Base-by-base conservation (phyloP, 2,888 invertebrate species). In the Rapana venosa region DNA sequence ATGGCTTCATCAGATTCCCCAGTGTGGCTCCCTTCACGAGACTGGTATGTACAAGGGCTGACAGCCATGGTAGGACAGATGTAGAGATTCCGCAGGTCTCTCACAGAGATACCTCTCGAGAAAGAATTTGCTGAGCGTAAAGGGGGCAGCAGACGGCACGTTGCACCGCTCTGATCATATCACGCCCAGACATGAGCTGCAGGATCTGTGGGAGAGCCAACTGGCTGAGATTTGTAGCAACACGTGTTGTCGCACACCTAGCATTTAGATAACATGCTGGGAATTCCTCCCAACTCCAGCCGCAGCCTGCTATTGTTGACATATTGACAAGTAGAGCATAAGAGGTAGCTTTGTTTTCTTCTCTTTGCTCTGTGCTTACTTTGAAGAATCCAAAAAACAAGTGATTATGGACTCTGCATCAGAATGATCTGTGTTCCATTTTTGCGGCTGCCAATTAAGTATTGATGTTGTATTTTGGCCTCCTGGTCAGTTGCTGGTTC, bases 261-360 rank as follows among this genome's bases (percentile, higher is more conserved):
- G 86, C 88, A 20, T 85, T 85, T 1, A 92, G 89, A 66, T 88
- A 92, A 85, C 85, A 88, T 58, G 85, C 88, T 15, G 92, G 92
- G 32, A 70, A 90, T n/a, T 0, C 92, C 92, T 36, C 90, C 92
- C n/a, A n/a, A 6, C 89, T 90, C 92, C 92, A 92, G 13, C 92
- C 92, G 0, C n/a, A 92, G 88, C 1, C 36, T 47, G 56, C 87
- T n/a, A n/a, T 87, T 30, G 58, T 87, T 79, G 79, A n/a, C n/a
- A 70, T 79, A 22, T 32, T 47, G 22, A 79, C 79, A 87, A 70
- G 84, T n/a, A 17, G 88, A 88, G 6, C 87, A 47, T 8, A 86
- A 88, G 30, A 77, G 20, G 83, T 83, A 22, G n/a, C 35, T 17
- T 1, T n/a, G 26, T 74, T n/a, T n/a, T 74, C 4, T n/a, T 74